These are phyloP conservation scores for Trachelus tabidus DNA, from an alignment of 2,888 invertebrate genomes.

Conservation along the genomic window DNA sequence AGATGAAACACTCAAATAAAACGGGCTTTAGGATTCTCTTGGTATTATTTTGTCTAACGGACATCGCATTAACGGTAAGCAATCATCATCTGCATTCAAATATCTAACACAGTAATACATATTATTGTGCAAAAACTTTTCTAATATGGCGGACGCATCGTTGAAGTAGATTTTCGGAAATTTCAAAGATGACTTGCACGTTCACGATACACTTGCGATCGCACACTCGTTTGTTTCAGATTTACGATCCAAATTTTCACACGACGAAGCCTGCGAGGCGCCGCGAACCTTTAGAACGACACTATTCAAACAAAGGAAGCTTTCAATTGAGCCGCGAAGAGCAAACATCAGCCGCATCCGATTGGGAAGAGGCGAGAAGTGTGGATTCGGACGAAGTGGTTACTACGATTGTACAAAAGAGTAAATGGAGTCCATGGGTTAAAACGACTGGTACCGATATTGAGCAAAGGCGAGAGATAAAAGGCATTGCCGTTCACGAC, in stretches of 20 bases:
- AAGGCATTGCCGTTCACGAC: conserved; percentile 1
- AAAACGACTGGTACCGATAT: conserved; percentile 28
- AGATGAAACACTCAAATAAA: background rate
- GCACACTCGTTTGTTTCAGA: conserved; percentile 6
- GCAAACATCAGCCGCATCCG: background rate
- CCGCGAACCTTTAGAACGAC: background rate
- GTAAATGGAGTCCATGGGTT: conserved; percentile 34
- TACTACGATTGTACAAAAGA: conserved; percentile 10
- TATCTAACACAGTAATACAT: background rate
- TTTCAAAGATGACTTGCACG: background rate
- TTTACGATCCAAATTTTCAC: conserved; percentile 15
- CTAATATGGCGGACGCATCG: background rate
- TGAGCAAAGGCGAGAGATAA: conserved; percentile 34
- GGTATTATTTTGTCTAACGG: background rate
- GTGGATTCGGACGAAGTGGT: conserved; percentile 6
- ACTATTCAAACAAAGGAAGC: conserved; percentile 18
- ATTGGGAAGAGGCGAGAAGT: background rate
- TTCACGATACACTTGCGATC: background rate
- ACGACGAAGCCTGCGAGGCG: conserved; percentile 8
- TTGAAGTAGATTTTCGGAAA: background rate
- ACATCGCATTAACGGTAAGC: background rate
- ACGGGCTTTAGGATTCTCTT: background rate
- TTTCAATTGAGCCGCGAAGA: conserved; percentile 3
- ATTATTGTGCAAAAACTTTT: background rate
- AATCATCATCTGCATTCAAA: background rate